Conservation (phyloP, 1,140 invertebrate species). For the Panagrolaimus sp. region DNA sequence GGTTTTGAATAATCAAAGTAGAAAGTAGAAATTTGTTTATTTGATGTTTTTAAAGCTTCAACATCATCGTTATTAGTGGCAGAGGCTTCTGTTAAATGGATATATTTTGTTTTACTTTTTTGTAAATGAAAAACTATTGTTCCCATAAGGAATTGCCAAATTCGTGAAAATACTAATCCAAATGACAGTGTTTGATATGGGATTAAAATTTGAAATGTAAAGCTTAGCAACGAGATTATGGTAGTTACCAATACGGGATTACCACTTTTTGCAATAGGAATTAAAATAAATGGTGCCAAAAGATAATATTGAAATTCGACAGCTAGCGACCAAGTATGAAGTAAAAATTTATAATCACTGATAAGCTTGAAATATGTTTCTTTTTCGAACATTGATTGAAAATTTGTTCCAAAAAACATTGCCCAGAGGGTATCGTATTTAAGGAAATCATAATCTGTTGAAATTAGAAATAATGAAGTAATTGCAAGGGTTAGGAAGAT, state of each 20-base stretch:
- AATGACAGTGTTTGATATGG: background rate
- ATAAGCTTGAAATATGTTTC: constrained; percentile 24
- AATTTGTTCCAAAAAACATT: background rate
- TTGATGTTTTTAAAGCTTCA: too few species aligned
- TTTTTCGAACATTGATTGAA: constrained; percentile 14
- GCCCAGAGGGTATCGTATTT: background rate
- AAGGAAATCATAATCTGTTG: background rate
- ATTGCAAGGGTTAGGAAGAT: background rate
- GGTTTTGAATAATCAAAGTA: too few species aligned
- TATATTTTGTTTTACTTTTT: background rate
- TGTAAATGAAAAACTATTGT: background rate
- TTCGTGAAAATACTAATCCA: background rate
- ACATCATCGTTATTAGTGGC: too few species aligned
- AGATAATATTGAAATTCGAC: constrained; percentile 17
- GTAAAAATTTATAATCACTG: constrained; percentile 6
- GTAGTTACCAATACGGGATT: background rate
- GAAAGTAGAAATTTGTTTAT: too few species aligned
- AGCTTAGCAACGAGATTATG: background rate
- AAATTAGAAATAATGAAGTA: background rate
- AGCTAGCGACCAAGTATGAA: constrained; percentile 16
- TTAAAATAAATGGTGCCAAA: constrained; percentile 22
- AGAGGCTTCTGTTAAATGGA: too few species aligned
- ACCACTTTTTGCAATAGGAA: background rate
- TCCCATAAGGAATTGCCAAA: background rate
- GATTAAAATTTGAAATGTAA: background rate